A percentile compares a stretch with the other conserved stretches of the same genome.
phyloP scores from a whole-genome alignment of 2,797 vertebrate genomes.

The Lithobates sylvaticus region DNA sequence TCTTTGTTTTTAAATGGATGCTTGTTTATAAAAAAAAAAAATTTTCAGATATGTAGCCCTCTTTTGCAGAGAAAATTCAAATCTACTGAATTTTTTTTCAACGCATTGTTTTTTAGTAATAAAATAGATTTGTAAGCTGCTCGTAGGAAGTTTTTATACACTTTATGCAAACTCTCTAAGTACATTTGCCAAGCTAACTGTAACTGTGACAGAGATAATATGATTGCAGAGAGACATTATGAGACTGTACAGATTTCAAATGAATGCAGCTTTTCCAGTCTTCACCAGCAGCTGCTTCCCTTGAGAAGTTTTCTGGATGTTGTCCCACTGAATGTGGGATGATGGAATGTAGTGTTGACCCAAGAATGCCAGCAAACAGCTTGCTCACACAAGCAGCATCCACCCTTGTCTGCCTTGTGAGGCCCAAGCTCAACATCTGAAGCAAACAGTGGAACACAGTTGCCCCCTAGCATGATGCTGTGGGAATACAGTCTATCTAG shows the following conservation, averaged over 20 bases:
- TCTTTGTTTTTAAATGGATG: not conserved
- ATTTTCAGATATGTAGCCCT: not conserved
- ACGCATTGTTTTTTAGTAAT: not conserved
- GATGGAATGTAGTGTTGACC: constrained; percentile 71
- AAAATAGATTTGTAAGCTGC: not conserved
- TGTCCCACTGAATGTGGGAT: constrained; percentile 69
- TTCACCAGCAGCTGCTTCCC: constrained; percentile 67
- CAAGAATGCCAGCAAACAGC: constrained; percentile 65
- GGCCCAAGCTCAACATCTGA: constrained; percentile 30
- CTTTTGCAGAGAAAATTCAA: not conserved
- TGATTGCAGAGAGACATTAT: constrained; percentile 68
- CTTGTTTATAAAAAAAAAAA: not conserved
- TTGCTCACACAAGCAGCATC: constrained; percentile 61
- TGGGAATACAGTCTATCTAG: constrained; percentile 33
- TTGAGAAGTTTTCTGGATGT: constrained; percentile 74
- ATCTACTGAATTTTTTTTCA: not conserved
- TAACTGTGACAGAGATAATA: constrained; percentile 43
- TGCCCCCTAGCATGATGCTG: constrained; percentile 11
- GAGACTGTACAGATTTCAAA: constrained; percentile 60
- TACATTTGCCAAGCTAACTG: constrained; percentile 29
- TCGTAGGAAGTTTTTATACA: not conserved
- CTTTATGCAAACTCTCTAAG: not conserved
- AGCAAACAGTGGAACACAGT: constrained; percentile 53
- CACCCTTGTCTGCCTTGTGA: constrained; percentile 32
- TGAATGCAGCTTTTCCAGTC: constrained; percentile 38